Percentiles rank a stretch among this genome's conserved stretches.
Evolutionary conservation across 2,113 vertebrate species (phyloP).

Genomic region (Choloepus hoffmanni): DNA sequence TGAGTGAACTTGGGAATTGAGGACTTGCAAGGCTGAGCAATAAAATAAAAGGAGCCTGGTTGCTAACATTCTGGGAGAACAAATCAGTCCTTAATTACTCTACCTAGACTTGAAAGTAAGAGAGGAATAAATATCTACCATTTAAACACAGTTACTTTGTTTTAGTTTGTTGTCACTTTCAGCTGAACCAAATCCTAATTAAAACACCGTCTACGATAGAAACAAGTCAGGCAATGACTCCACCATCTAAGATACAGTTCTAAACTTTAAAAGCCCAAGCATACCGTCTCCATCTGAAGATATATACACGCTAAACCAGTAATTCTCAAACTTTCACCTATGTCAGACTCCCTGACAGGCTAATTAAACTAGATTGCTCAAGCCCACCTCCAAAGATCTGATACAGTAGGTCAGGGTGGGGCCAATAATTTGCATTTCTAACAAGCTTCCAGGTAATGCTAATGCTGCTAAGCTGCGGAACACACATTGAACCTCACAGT

Average conservation of each 20-base stretch:
- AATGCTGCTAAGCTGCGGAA: background rate
- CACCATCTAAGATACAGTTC: background rate
- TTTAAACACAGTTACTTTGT: background rate
- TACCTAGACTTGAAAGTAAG: background rate
- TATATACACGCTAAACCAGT: background rate
- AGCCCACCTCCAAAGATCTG: background rate
- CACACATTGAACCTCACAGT: background rate
- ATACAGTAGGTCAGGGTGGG: background rate
- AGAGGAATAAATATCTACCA: background rate
- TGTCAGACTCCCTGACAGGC: background rate
- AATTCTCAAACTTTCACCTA: background rate
- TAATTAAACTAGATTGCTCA: background rate
- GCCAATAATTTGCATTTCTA: constrained; percentile 37
- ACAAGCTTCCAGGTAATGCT: background rate
- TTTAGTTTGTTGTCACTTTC: constrained; percentile 12
- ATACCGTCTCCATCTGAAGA: background rate
- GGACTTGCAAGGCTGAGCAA: background rate
- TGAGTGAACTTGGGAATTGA: background rate
- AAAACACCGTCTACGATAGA: background rate
- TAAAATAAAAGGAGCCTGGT: background rate
- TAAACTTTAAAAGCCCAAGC: background rate
- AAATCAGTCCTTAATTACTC: background rate
- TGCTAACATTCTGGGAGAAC: background rate
- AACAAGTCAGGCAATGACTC: background rate
- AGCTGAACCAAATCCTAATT: background rate